Evolutionary conservation across 2,888 invertebrate genomes (phyloP).

Genomic region (Meliscaeva auricollis): DNA sequence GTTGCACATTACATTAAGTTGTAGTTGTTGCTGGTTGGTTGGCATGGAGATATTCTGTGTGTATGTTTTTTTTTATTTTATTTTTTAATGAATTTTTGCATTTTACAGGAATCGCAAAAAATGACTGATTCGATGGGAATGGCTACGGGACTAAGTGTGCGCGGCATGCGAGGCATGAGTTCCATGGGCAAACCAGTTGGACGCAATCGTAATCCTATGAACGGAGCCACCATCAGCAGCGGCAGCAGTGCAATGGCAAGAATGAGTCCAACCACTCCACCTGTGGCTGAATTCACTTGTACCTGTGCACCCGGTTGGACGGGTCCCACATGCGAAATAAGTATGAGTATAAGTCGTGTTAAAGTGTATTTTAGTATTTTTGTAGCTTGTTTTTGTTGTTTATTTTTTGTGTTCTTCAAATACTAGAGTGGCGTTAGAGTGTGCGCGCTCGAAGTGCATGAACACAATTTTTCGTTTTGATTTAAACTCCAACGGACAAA

Average conservation of each 20-base stretch:
- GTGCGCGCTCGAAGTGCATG: slow-evolving; percentile 61
- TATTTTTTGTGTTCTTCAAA: slow-evolving; percentile 49
- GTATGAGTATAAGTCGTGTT: slow-evolving; percentile 84
- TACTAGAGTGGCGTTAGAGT: slow-evolving; percentile 70
- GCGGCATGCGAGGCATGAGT: slow-evolving; percentile 86
- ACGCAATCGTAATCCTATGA: slow-evolving; percentile 80
- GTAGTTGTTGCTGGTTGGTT: slow-evolving; percentile 37
- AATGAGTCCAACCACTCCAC: slow-evolving; percentile 78
- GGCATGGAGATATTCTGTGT: slow-evolving; percentile 29
- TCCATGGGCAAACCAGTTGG: slow-evolving; percentile 84
- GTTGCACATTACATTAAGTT: slow-evolving; percentile 75
- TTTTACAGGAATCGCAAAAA: slow-evolving; percentile 75
- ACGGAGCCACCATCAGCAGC: slow-evolving; percentile 64
- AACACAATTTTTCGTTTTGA: slow-evolving; percentile 78
- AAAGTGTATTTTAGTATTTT: slow-evolving; percentile 26
- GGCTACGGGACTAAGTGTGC: slow-evolving; percentile 85
- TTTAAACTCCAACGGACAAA: slow-evolving; percentile 58
- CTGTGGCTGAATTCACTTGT: slow-evolving; percentile 88
- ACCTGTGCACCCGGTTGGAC: slow-evolving; percentile 93
- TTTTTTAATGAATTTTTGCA: slow-evolving; percentile 70
- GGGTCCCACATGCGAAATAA: slow-evolving; percentile 91
- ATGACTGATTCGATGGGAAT: slow-evolving; percentile 73
- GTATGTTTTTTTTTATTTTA: background rate
- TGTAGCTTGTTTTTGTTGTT: slow-evolving; percentile 51
- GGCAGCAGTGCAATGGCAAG: slow-evolving; percentile 77